Conservation (phyloP, 2,797 vertebrate species). For the Oreochromis grahami region DNA sequence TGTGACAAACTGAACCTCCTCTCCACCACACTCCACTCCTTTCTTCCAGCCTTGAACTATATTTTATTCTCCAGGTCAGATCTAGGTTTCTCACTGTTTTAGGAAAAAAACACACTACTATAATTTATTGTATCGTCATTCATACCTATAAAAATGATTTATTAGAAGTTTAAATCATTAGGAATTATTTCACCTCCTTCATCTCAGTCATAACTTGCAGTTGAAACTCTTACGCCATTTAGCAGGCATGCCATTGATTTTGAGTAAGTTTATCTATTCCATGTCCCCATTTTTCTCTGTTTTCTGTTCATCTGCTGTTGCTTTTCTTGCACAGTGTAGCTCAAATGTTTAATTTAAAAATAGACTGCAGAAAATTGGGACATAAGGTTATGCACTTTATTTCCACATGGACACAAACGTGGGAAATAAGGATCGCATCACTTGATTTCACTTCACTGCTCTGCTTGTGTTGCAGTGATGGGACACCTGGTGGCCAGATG, state of each 20-base stretch:
- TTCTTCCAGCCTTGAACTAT: background rate
- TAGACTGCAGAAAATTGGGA: background rate
- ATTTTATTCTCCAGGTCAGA: background rate
- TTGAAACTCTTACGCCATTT: background rate
- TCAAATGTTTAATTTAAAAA: background rate
- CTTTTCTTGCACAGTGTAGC: background rate
- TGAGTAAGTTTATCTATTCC: background rate
- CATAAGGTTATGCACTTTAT: background rate
- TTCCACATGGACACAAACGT: background rate
- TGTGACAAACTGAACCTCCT: background rate
- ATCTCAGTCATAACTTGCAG: background rate
- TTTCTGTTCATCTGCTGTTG: background rate
- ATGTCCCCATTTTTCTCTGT: background rate
- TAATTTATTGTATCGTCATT: background rate
- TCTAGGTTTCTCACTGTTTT: background rate
- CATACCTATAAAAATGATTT: background rate
- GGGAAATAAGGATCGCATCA: background rate
- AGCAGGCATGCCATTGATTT: background rate
- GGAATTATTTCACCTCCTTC: background rate
- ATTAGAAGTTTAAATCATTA: background rate
- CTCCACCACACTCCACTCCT: background rate
- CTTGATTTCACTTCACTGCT: background rate
- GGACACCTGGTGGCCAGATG: constrained; percentile 87
- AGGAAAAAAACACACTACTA: background rate
- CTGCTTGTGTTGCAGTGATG: constrained; percentile 67